These are phyloP conservation scores for Corbicula japonica DNA, from an alignment of 2,888 invertebrate genomes.

Conservation along the genomic window DNA sequence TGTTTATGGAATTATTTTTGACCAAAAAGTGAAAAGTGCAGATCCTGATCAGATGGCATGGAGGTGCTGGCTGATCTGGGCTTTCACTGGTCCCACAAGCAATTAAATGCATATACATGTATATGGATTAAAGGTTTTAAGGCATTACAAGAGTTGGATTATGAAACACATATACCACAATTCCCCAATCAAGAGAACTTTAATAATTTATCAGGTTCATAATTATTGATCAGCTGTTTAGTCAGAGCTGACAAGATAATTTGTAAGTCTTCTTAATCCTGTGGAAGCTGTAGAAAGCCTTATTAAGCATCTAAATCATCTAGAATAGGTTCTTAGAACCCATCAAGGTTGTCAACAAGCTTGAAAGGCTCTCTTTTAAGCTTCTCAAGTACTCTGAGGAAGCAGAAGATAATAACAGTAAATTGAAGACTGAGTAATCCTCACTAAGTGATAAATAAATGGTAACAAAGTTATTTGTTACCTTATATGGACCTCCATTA, in stretches of 20 bases:
- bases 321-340: constrained; percentile 40
- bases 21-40: too few species aligned
- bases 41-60: too few species aligned
- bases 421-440: constrained; percentile 36
- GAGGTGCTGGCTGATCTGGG: too few species aligned
- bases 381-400: constrained; percentile 32
- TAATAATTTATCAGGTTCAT: too few species aligned
- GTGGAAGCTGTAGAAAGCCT: constrained; percentile 45
- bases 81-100: too few species aligned
- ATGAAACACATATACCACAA: too few species aligned
- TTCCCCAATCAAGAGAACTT: too few species aligned
- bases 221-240: too few species aligned
- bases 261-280: constrained; percentile 44
- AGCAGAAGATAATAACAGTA: constrained; percentile 38
- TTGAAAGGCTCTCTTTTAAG: constrained; percentile 38
- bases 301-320: constrained; percentile 49
- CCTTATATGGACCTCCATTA: constrained; percentile 32
- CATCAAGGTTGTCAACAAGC: constrained; percentile 41
- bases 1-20: too few species aligned
- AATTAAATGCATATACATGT: too few species aligned
- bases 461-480: constrained; percentile 27
- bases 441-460: constrained; percentile 45
- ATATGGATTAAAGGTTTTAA: too few species aligned
- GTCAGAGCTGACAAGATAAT: constrained; percentile 15
- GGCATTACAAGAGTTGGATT: too few species aligned